phyloP scores from a whole-genome alignment of 2,888 invertebrate species.

The Emmelina monodactyla region DNA sequence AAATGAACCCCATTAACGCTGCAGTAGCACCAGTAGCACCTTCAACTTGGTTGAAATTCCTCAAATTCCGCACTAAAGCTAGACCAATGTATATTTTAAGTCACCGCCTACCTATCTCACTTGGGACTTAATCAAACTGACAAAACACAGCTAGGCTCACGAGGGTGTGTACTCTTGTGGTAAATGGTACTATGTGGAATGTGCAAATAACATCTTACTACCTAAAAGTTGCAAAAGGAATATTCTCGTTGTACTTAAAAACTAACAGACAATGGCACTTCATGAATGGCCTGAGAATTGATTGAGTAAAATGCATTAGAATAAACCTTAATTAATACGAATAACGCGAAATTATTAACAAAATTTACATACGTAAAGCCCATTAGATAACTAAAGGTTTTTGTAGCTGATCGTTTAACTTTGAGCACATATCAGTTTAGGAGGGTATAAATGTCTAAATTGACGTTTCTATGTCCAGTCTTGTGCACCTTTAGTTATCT shows the following conservation, averaged over 20 bases:
- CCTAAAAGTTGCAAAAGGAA: slow-evolving; percentile 24
- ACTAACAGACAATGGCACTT: slow-evolving; percentile 63
- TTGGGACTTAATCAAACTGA: too few species aligned
- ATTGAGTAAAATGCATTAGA: slow-evolving; percentile 64
- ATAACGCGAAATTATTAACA: slow-evolving; percentile 44
- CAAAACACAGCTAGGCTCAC: neutral
- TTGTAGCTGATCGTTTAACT: too few species aligned
- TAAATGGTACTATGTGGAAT: slow-evolving; percentile 5
- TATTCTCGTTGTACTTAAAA: slow-evolving; percentile 46
- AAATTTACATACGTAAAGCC: slow-evolving; percentile 37
- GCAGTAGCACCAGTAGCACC: slow-evolving; percentile 53
- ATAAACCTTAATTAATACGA: slow-evolving; percentile 40
- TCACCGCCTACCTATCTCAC: too few species aligned
- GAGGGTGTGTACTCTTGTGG: neutral
- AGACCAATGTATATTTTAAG: too few species aligned
- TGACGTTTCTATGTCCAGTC: slow-evolving; percentile 1
- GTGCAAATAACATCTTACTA: slow-evolving; percentile 8
- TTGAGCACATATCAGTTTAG: too few species aligned
- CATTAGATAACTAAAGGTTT: slow-evolving; percentile 16
- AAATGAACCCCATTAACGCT: slow-evolving; percentile 33
- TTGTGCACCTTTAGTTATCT: slow-evolving; percentile 8
- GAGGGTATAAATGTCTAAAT: neutral
- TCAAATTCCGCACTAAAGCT: neutral
- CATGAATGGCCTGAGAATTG: slow-evolving; percentile 64
- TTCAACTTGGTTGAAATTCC: neutral